Base-by-base conservation (phyloP, 2,797 vertebrate genomes). In the Rhinoraja longicauda region DNA sequence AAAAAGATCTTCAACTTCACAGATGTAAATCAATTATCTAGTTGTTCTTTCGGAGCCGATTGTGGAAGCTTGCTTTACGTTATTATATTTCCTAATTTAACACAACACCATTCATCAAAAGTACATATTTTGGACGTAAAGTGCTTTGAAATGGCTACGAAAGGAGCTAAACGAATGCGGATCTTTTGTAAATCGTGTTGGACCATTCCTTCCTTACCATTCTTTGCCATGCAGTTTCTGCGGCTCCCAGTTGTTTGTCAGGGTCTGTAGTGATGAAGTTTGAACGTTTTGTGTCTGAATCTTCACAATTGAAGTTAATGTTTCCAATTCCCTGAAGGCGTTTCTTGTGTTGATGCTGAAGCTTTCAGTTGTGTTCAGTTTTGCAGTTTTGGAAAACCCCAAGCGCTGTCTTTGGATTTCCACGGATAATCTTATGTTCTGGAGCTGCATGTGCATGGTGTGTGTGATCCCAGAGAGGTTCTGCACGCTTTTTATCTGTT, bases 201-300 rank as follows among this genome's bases (percentile, higher is more conserved):
- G 67, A 88, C n/a, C 13, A 86, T 32, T 86, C 57, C 59, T 19
- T 62, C 62, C 84, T 88, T 88, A 88, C 84, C 84, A 88, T 88
- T 88, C 59, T 67, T 64, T 88, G n/a, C n/a, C 81, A 36, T 67
- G 59, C n/a, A 36, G 17, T 6, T 21, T 36, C 62, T 32, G 62
- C 7, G 19, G n/a, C 67, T 88, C 62, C 10, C 62, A 10, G 17
- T 10, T 36, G 0, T 36, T 88, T 32, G 36, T 15, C 62, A 36
- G 15, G n/a, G 64, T 67, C 67, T 32, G 59, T 15, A 32, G 7
- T 15, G 53, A 3, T 57, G 45, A 57, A 88, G 17, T n/a, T 88
- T 67, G 84, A 67, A 21, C 0, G 19, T 36, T 64, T 4, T 17
- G n/a, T 88, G n/a, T 64, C 62, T 67, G 84, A 88, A 21, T 67